These are phyloP conservation scores for Numenius phaeopus DNA, from an alignment of 2,797 vertebrate genomes.

Conservation along the genomic window DNA sequence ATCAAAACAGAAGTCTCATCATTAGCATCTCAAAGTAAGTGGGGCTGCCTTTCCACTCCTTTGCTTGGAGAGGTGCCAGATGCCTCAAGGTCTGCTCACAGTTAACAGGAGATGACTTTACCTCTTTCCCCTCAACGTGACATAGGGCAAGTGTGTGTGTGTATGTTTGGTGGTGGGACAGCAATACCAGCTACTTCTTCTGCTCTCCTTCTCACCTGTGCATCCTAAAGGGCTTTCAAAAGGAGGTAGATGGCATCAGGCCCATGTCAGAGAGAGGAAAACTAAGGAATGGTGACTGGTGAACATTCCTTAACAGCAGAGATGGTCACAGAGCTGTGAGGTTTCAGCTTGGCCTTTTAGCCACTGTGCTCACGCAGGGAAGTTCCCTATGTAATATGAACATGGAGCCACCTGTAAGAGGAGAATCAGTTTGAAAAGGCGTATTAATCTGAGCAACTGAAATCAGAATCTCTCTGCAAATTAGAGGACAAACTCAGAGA, in stretches of 20 bases:
- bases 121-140: neutral
- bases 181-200: neutral
- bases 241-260: neutral
- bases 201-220: neutral
- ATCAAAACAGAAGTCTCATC: slow-evolving; percentile 62
- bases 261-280: neutral
- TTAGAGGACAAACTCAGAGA: neutral
- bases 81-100: neutral
- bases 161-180: neutral
- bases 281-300: neutral
- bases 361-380: neutral
- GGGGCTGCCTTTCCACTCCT: neutral
- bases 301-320: neutral
- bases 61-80: neutral
- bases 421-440: neutral
- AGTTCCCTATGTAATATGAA: neutral
- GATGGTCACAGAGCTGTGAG: neutral
- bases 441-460: neutral
- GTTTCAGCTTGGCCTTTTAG: neutral
- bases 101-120: neutral
- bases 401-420: neutral
- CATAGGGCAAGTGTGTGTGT: neutral
- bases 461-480: neutral
- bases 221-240: neutral
- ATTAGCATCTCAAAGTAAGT: slow-evolving; percentile 67